These are phyloP conservation scores for Romanogobio albipinnatus DNA, from an alignment of 2,113 vertebrate genomes.

Conservation along the genomic window DNA sequence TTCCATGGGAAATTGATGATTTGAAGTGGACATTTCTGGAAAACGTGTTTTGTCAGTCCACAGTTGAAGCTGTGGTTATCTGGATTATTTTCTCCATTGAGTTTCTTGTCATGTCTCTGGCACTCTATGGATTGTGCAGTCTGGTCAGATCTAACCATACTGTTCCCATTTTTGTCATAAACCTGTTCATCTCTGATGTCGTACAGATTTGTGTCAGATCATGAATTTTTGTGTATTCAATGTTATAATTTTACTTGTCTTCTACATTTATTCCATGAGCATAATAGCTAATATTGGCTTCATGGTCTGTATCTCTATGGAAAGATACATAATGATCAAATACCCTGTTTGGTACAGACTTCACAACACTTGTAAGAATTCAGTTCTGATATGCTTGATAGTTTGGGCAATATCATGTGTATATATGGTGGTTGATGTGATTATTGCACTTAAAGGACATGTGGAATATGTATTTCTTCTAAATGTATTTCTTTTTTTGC, in stretches of 20 bases:
- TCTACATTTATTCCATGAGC: neutral
- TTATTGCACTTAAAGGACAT: neutral
- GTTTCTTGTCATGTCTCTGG: conserved; percentile 28
- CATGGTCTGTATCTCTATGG: conserved; percentile 49
- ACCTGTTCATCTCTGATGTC: conserved; percentile 44
- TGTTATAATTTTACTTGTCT: neutral
- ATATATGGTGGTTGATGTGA: neutral
- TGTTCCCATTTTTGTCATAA: conserved; percentile 44
- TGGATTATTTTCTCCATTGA: conserved; percentile 24
- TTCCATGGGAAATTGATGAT: neutral
- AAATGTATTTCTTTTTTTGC: neutral
- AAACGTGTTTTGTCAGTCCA: neutral
- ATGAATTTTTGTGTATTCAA: neutral
- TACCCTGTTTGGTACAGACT: conserved; percentile 47
- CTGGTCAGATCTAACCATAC: conserved; percentile 19
- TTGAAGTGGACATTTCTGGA: neutral
- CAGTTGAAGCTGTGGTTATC: neutral
- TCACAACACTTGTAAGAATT: conserved; percentile 6
- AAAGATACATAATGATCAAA: conserved; percentile 47
- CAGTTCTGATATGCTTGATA: neutral
- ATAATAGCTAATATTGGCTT: conserved; percentile 32
- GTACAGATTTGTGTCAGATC: conserved; percentile 31
- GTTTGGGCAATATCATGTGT: conserved; percentile 21
- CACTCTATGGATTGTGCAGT: conserved; percentile 33
- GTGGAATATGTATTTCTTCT: neutral